phyloP scores from a whole-genome alignment of 2,797 vertebrate genomes.

The Crax fasciolata region DNA sequence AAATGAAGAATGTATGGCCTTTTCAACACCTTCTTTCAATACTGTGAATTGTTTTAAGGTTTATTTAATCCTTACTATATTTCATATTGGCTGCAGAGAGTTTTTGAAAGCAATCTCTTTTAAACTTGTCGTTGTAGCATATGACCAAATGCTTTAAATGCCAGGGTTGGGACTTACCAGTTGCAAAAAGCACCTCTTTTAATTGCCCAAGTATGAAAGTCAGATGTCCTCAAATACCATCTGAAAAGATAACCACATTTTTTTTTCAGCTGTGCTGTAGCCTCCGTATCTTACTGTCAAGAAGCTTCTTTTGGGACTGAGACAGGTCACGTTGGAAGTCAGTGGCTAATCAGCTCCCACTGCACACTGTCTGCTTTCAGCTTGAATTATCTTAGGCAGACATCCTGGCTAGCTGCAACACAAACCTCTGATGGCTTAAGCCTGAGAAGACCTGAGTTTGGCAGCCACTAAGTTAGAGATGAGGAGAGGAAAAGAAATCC shows the following conservation, averaged over 20 bases:
- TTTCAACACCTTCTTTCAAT: constrained; percentile 41
- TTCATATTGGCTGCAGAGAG: neutral
- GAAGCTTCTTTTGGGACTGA: constrained; percentile 69
- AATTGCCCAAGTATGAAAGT: constrained; percentile 5
- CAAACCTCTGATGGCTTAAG: constrained; percentile 79
- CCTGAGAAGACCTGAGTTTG: constrained; percentile 78
- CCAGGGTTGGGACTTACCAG: neutral
- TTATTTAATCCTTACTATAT: constrained; percentile 23
- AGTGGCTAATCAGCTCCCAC: constrained; percentile 77
- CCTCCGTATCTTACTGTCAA: constrained; percentile 65
- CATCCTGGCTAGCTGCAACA: constrained; percentile 85
- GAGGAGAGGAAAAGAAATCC: constrained; percentile 84
- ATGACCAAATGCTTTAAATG: neutral
- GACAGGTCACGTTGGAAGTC: constrained; percentile 79
- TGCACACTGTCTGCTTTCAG: constrained; percentile 80
- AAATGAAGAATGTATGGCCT: constrained; percentile 1
- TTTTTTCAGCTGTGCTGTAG: constrained; percentile 42
- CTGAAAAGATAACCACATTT: constrained; percentile 41
- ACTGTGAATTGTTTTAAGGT: neutral
- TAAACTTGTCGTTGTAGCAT: neutral
- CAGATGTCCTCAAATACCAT: constrained; percentile 41
- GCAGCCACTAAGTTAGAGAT: constrained; percentile 76
- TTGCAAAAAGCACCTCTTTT: neutral
- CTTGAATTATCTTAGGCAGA: constrained; percentile 87
- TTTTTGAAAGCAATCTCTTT: constrained; percentile 18